Evolutionary conservation across 1,140 invertebrate species (phyloP).

Genomic region (Penaeus japonicus): DNA sequence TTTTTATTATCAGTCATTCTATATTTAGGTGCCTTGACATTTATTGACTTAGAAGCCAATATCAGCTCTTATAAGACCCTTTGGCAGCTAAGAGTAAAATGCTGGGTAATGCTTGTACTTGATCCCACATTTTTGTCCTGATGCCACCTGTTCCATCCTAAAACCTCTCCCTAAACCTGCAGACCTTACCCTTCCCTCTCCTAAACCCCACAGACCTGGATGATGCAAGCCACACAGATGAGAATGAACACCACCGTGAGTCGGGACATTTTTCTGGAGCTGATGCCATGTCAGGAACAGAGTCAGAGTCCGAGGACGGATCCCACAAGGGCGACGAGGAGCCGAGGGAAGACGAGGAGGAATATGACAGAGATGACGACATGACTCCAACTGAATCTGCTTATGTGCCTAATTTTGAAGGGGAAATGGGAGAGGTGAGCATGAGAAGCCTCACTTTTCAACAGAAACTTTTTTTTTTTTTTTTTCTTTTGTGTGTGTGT

Average conservation of each 20-base stretch:
- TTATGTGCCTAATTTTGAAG: slow-evolving; percentile 55
- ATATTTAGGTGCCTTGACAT: slow-evolving; percentile 17
- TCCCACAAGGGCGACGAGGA: slow-evolving; percentile 68
- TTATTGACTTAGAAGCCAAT: slow-evolving; percentile 6
- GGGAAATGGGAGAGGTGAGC: slow-evolving; percentile 59
- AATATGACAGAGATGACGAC: slow-evolving; percentile 61
- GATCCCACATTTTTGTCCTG: slow-evolving; percentile 1
- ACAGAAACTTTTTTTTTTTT: neutral
- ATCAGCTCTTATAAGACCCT: neutral
- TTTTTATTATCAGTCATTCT: neutral
- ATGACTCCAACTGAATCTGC: slow-evolving; percentile 62
- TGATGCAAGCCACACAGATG: slow-evolving; percentile 66
- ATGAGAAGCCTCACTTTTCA: neutral
- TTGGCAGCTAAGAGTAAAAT: slow-evolving; percentile 17
- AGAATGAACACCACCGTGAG: slow-evolving; percentile 62
- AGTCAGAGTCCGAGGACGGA: slow-evolving; percentile 66
- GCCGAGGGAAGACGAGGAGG: slow-evolving; percentile 62
- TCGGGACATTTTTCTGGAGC: slow-evolving; percentile 55
- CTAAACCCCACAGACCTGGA: slow-evolving; percentile 62
- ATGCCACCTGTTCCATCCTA: neutral
- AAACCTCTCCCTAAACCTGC: slow-evolving; percentile 11
- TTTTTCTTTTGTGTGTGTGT: neutral
- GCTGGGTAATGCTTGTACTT: slow-evolving; percentile 23
- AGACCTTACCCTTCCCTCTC: slow-evolving; percentile 51
- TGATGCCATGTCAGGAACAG: slow-evolving; percentile 52